Conservation (phyloP, 1,140 invertebrate genomes). For the Cydia splendana region DNA sequence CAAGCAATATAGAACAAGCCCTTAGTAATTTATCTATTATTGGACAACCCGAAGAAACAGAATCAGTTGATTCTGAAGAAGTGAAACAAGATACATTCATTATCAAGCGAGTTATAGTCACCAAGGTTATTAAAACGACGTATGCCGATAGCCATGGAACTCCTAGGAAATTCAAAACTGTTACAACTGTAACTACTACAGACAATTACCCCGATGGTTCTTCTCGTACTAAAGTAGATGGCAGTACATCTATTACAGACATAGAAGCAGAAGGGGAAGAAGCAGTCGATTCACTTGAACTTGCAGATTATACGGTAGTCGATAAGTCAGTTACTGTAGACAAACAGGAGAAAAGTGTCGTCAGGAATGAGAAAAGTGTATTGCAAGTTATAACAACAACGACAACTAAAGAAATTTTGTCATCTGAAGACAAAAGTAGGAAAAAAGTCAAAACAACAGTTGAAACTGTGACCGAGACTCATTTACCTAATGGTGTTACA, state of each 20-base stretch:
- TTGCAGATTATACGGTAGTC: constrained; percentile 63
- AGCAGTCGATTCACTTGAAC: constrained; percentile 50
- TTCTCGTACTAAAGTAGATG: constrained; percentile 66
- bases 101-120: constrained; percentile 65
- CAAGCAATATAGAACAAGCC: constrained; percentile 63
- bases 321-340: constrained; percentile 61
- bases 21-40: constrained; percentile 50
- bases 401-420: constrained; percentile 70
- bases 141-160: constrained; percentile 60
- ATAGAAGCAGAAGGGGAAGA: constrained; percentile 55
- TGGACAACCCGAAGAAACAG: constrained; percentile 66
- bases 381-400: constrained; percentile 68
- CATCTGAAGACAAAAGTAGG: constrained; percentile 54
- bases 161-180: constrained; percentile 70
- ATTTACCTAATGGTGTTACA: constrained; percentile 62
- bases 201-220: constrained; percentile 76
- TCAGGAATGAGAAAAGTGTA: constrained; percentile 65
- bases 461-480: constrained; percentile 71
- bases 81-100: constrained; percentile 58
- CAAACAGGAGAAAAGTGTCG: constrained; percentile 57
- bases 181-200: constrained; percentile 65
- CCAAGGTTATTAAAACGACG: constrained; percentile 65
- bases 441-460: constrained; percentile 74
- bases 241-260: constrained; percentile 58
- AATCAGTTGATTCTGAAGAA: constrained; percentile 59